Evolutionary conservation across 2,797 vertebrate genomes (phyloP).

Genomic region (Takifugu rubripes): DNA sequence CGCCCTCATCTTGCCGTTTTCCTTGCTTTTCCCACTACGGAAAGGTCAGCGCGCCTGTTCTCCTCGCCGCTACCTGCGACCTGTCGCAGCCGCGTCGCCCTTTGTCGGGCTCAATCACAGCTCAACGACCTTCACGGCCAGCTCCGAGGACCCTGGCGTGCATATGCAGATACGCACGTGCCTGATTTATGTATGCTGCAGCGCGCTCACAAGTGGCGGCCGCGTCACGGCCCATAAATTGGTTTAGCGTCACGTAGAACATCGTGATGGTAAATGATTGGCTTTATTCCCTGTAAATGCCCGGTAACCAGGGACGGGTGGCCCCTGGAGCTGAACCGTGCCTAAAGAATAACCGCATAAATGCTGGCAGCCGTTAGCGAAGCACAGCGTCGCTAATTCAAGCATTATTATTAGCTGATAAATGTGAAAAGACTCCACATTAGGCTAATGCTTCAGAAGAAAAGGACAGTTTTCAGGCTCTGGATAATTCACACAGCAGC

Average conservation of each 20-base stretch:
- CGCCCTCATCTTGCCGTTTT: background rate
- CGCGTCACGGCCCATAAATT: slow-evolving; percentile 45
- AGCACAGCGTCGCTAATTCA: too few relatives aligned
- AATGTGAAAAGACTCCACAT: background rate
- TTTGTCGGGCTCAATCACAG: slow-evolving; percentile 23
- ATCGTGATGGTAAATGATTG: slow-evolving; percentile 22
- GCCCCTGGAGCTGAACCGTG: slow-evolving; percentile 5
- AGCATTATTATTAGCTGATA: background rate
- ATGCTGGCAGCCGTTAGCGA: background rate
- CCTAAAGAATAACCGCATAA: slow-evolving; percentile 11
- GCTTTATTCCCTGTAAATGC: slow-evolving; percentile 14
- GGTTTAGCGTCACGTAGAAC: slow-evolving; percentile 20
- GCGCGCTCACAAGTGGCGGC: slow-evolving; percentile 15
- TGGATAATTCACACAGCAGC: background rate
- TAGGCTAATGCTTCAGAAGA: background rate
- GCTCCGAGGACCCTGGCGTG: slow-evolving; percentile 18
- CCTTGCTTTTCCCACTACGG: slow-evolving; percentile 13
- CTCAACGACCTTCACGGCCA: slow-evolving; percentile 28
- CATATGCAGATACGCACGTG: slow-evolving; percentile 14
- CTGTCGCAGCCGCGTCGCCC: slow-evolving; percentile 43
- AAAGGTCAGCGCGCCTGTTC: slow-evolving; percentile 23
- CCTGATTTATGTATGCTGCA: slow-evolving; percentile 36
- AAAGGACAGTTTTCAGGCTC: background rate
- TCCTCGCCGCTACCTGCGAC: slow-evolving; percentile 16
- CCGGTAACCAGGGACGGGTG: slow-evolving; percentile 10